Evolutionary conservation across 1,140 invertebrate species (phyloP), one percentile per base, ranked within the genome.

Genomic region (Zaprionus africanus): DNA sequence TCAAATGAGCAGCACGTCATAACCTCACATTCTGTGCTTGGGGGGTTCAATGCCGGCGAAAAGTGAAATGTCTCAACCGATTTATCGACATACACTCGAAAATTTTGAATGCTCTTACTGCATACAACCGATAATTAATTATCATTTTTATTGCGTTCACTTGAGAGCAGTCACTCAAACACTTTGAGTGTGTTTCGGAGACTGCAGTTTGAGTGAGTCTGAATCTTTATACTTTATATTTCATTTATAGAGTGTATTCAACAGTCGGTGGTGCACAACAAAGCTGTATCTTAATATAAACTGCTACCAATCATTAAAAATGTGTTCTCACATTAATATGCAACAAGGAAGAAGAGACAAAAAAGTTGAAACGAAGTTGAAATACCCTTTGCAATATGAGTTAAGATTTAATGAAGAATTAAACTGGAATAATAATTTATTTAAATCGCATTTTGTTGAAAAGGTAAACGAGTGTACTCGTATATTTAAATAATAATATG

Each of bases 241-340:
- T 1, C 7, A 56, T 56, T 15, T 28, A 13, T 15, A 7, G 7
- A 56, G 53, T 26, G 53, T 56, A 56, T 56, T 15, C 26, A 2
- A 26, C 26, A 15, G 53, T n/a, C 53, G 9, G 31, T 26, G 31
- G n/a, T 56, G 13, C 5, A 7, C 17, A n/a, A 31, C 1, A 56
- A 56, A 56, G 9, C 22, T 22, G 9, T 26, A 56, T 56, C 4
- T 56, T 15, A 28, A 56, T 56, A 46, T 66, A 57, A 66, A 66
- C 12, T 57, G 63, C 53, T 19, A 46, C 15, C 63, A 57, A 24
- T 66, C 17, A 26, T 43, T 66, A 57, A 43, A 58, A 41, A 58
- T 58, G 54, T 66, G 38, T 58, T 57, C 56, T 66, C 63, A 66
- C 38, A 58, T 58, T 46, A 28, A 24, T 58, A 31, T 31, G 38